phyloP scores from a whole-genome alignment of 2,888 invertebrate genomes.

The Erebia palarica region DNA sequence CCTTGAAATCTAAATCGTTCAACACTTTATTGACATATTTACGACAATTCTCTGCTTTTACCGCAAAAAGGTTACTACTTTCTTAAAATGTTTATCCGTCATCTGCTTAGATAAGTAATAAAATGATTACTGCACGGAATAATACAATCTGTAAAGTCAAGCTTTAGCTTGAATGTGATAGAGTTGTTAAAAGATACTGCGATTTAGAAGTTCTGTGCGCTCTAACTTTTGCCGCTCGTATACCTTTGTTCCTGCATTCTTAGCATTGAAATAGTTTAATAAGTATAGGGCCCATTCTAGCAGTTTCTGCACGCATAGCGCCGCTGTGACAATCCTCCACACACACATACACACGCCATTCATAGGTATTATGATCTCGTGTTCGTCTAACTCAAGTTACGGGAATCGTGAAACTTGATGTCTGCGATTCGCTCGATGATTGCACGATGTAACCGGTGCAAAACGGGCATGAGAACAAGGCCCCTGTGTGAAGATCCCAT shows the following conservation, averaged over 20 bases:
- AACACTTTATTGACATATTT: slow-evolving; percentile 35
- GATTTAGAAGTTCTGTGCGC: background rate
- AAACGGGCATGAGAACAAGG: slow-evolving; percentile 63
- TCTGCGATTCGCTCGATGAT: slow-evolving; percentile 59
- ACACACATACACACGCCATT: slow-evolving; percentile 49
- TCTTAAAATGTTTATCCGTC: background rate
- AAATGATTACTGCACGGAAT: slow-evolving; percentile 7
- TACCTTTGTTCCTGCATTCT: slow-evolving; percentile 7
- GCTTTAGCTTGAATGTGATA: background rate
- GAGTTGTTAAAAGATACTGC: background rate
- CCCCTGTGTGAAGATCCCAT: slow-evolving; percentile 68
- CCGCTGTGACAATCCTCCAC: slow-evolving; percentile 35
- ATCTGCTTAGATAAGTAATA: background rate
- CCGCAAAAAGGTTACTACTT: background rate
- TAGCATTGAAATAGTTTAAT: slow-evolving; percentile 21
- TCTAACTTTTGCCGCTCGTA: background rate
- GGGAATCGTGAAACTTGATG: slow-evolving; percentile 61
- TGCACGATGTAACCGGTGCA: slow-evolving; percentile 46
- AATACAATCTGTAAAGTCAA: background rate
- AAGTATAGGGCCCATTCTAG: slow-evolving; percentile 42
- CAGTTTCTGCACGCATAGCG: slow-evolving; percentile 41
- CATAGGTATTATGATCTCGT: slow-evolving; percentile 53
- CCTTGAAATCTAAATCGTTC: slow-evolving; percentile 35
- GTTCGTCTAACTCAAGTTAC: slow-evolving; percentile 57
- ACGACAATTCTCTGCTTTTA: slow-evolving; percentile 15